A percentile compares a stretch with the other conserved stretches of the same genome.
Evolutionary conservation across 2,888 invertebrate species (phyloP).

Genomic region (Strigamia crassipes): DNA sequence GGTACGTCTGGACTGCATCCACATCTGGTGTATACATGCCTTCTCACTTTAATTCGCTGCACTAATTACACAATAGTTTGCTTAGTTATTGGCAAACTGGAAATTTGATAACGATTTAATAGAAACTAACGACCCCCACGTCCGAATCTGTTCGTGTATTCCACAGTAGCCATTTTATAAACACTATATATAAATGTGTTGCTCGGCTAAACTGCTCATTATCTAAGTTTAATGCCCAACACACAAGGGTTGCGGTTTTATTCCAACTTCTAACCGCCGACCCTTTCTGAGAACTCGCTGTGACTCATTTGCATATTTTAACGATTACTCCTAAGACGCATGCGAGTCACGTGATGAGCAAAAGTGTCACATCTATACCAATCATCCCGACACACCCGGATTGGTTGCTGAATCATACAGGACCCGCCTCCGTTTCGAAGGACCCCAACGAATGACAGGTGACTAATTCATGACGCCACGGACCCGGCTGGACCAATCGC

Average conservation of each 20-base stretch:
- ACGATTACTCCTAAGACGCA: slow-evolving; percentile 5
- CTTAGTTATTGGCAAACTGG: neutral
- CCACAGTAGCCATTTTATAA: no score
- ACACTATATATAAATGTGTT: neutral
- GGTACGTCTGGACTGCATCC: neutral
- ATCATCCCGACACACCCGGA: neutral
- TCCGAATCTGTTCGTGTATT: no score
- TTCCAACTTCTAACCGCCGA: slow-evolving; percentile 1
- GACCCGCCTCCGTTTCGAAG: slow-evolving; percentile 8
- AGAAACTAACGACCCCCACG: no score
- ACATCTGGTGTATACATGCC: neutral
- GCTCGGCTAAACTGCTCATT: neutral
- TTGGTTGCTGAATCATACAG: neutral
- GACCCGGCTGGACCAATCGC: neutral
- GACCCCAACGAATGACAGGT: slow-evolving; percentile 24
- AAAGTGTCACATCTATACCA: neutral
- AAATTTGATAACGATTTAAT: no score
- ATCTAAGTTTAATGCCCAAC: neutral
- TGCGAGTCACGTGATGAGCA: slow-evolving; percentile 3
- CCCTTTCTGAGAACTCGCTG: neutral
- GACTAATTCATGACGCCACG: slow-evolving; percentile 31
- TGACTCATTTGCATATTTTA: slow-evolving; percentile 36
- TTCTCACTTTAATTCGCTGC: neutral
- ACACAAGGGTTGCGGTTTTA: slow-evolving; percentile 22
- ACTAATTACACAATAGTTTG: neutral